Base-by-base conservation (phyloP, 2,113 vertebrate genomes). In the Bos indicus region DNA sequence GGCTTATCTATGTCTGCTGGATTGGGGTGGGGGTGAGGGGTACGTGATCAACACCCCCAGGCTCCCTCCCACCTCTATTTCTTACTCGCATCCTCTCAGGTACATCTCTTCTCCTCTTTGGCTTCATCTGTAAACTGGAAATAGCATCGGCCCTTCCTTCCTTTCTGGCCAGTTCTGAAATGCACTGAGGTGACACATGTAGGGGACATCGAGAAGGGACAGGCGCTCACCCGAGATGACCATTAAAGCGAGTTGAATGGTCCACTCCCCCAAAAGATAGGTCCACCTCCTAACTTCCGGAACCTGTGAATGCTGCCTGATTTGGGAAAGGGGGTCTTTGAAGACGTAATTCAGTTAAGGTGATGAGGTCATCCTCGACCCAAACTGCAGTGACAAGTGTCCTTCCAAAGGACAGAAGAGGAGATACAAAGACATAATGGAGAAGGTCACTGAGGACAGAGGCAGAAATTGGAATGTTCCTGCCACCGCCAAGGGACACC, bases 11-110 rank as follows among this genome's bases (percentile, higher is more conserved):
- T 8, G 40, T 43, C 2, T 6, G 30, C 5, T 21, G 52, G 3
- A 11, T 46, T 52, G 8, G 1, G 5, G 7, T 14, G 23, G 4
- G 48, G 13, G 4, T 6, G 0, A 8, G 4, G 30, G 52, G 28
- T 48, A 3, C 10, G 0, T 1, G 3, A n/a, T 23, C 54, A 33
- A 81, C 17, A 7, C 2, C 5, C 46, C 62, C 2, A 6, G 2
- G 33, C 17, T 57, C 83, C 33, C 0, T 19, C 17, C 48, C 1
- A 0, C 5, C 51, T 36, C 59, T 46, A 1, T 48, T 16, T 1
- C 36, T 23, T 36, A 16, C 11, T 28, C 46, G 16, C 57, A 17
- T 7, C 33, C 33, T 21, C 48, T 16, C 13, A 1, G 36, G 30
- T 2, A 7, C 6, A 1, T 36, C n/a, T 43, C 52, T 40, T 80